Conservation (phyloP, 2,113 vertebrate species). For the Planiliza haematocheilus region DNA sequence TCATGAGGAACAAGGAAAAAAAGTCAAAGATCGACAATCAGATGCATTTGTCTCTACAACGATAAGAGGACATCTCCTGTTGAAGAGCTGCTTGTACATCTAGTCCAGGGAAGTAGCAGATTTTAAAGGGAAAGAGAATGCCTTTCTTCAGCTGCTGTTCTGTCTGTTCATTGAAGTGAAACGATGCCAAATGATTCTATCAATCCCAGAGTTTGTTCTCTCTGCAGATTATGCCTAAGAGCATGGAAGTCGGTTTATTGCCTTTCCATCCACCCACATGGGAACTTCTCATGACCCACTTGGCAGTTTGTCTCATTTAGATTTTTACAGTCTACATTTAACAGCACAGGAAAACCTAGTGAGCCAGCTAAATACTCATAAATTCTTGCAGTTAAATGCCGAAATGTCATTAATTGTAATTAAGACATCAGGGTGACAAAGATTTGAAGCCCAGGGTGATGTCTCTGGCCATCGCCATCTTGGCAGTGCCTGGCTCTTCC, state of each 20-base stretch:
- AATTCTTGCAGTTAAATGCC: neutral
- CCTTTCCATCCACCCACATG: slow-evolving; percentile 42
- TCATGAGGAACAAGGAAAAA: slow-evolving; percentile 25
- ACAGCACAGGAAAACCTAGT: neutral
- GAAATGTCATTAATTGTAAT: neutral
- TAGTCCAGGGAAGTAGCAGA: neutral
- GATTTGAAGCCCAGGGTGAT: too few relatives aligned
- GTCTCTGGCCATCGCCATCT: too few relatives aligned
- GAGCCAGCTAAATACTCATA: neutral
- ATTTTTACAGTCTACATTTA: slow-evolving; percentile 17
- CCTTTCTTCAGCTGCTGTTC: slow-evolving; percentile 18
- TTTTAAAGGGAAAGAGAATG: neutral
- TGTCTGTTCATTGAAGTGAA: slow-evolving; percentile 30
- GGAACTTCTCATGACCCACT: slow-evolving; percentile 48
- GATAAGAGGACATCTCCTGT: slow-evolving; percentile 17
- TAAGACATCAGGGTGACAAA: neutral
- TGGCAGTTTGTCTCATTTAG: slow-evolving; percentile 37
- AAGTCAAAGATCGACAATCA: slow-evolving; percentile 3
- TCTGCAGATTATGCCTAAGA: slow-evolving; percentile 24
- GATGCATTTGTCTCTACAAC: slow-evolving; percentile 27
- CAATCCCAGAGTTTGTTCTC: slow-evolving; percentile 35
- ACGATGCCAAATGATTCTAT: slow-evolving; percentile 48
- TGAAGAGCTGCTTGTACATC: neutral
- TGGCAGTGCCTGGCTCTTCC: too few relatives aligned
- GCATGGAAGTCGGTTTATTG: slow-evolving; percentile 47